Evolutionary conservation across 2,797 vertebrate genomes (phyloP).

Genomic region (Dendrocincla fuliginosa): DNA sequence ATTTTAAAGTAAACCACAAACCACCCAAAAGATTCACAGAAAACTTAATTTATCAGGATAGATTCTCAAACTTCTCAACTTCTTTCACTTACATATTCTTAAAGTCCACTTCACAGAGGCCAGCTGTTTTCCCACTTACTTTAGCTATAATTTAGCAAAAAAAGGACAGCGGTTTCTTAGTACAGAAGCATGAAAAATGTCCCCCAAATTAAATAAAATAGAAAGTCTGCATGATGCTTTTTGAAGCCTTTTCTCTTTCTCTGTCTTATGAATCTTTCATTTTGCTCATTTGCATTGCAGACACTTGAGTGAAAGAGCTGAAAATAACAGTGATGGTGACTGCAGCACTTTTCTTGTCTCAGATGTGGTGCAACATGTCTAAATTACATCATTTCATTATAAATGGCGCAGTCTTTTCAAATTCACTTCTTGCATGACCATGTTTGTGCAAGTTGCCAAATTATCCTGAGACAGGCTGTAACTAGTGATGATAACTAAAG

Average conservation of each 20-base stretch:
- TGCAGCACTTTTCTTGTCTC: conserved; percentile 60
- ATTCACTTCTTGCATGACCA: conserved; percentile 28
- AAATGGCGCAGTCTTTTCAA: conserved; percentile 40
- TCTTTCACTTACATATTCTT: neutral
- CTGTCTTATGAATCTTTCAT: conserved; percentile 70
- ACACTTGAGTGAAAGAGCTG: conserved; percentile 46
- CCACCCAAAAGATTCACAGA: neutral
- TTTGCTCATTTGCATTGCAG: conserved; percentile 53
- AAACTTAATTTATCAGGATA: neutral
- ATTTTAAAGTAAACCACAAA: neutral
- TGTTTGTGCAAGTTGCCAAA: conserved; percentile 45
- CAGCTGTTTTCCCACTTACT: neutral
- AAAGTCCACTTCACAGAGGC: neutral
- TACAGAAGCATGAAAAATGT: conserved; percentile 18
- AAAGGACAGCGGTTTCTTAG: neutral
- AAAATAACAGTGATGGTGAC: conserved; percentile 59
- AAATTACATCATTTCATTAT: conserved; percentile 63
- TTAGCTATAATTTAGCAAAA: neutral
- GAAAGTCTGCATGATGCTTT: conserved; percentile 41
- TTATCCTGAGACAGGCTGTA: conserved; percentile 47
- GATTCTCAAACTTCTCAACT: neutral
- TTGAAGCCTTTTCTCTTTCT: conserved; percentile 58
- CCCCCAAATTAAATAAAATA: conserved; percentile 44
- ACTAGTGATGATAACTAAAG: conserved; percentile 35
- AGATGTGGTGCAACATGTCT: conserved; percentile 61